Conservation (phyloP, 2,888 invertebrate species). For the Ernsta delagoae region DNA sequence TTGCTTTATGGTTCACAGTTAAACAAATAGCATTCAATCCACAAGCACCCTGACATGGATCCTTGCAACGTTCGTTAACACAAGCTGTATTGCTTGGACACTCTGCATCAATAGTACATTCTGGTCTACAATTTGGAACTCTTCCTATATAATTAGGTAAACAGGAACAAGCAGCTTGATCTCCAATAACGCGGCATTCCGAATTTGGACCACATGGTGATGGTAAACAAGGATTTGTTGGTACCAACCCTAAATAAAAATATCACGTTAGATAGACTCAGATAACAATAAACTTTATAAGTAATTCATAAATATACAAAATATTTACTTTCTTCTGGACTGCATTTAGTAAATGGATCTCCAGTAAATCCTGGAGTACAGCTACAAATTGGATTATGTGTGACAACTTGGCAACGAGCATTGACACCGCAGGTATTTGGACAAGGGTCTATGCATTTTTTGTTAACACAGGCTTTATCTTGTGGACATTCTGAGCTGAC, state of each 20-base stretch:
- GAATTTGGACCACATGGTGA: constrained; percentile 94
- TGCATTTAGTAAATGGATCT: constrained; percentile 91
- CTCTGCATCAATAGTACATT: constrained; percentile 92
- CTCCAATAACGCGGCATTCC: constrained; percentile 91
- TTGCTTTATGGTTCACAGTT: constrained; percentile 92
- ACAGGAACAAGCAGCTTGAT: constrained; percentile 94
- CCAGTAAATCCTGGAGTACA: constrained; percentile 92
- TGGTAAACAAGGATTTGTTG: constrained; percentile 89
- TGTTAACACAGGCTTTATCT: constrained; percentile 91
- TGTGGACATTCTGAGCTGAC: constrained; percentile 93
- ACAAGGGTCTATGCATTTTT: constrained; percentile 93
- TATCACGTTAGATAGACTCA: neutral
- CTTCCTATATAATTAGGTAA: constrained; percentile 91
- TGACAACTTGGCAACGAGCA: constrained; percentile 92
- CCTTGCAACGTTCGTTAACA: constrained; percentile 91
- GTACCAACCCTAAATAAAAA: constrained; percentile 51
- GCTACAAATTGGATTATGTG: constrained; percentile 94
- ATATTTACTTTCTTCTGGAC: constrained; percentile 85
- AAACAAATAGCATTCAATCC: constrained; percentile 92
- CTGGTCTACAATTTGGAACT: constrained; percentile 94
- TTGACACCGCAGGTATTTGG: constrained; percentile 92
- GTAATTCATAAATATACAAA: neutral
- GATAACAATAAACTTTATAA: neutral
- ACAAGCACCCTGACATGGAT: constrained; percentile 92
- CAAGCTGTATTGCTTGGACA: constrained; percentile 93